A percentile compares a stretch with the other conserved stretches of the same genome.
Conservation (phyloP, 2,113 vertebrate genomes). For the Archocentrus centrarchus region DNA sequence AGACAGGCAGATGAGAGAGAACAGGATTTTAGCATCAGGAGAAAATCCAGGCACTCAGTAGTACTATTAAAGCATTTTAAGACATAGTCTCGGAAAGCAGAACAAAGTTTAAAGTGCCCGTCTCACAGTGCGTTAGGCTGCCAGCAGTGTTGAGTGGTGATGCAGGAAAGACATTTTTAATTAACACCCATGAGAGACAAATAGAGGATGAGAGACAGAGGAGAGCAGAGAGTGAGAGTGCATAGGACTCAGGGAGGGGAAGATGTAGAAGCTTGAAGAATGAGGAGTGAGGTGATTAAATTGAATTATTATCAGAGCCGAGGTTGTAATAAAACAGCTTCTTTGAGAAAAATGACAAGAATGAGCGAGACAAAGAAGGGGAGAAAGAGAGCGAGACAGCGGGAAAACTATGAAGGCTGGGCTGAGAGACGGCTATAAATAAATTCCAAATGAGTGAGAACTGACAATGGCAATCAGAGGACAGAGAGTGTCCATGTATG, state of each 20-base stretch:
- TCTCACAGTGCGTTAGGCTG: constrained; percentile 56
- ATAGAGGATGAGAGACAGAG: constrained; percentile 54
- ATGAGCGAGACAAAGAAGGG: not conserved
- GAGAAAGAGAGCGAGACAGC: not conserved
- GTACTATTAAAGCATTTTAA: constrained; percentile 70
- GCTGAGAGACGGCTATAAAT: constrained; percentile 57
- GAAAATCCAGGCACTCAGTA: constrained; percentile 59
- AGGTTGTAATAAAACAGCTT: constrained; percentile 52
- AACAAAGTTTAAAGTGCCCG: constrained; percentile 56
- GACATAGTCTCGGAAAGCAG: constrained; percentile 52
- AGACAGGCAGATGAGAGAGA: constrained; percentile 66
- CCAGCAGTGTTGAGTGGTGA: constrained; percentile 61
- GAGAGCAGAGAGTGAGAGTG: constrained; percentile 21
- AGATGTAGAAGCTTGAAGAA: constrained; percentile 30
- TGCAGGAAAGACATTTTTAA: constrained; percentile 78
- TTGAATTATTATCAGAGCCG: constrained; percentile 67
- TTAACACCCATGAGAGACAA: constrained; percentile 78
- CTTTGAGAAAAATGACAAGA: constrained; percentile 46
- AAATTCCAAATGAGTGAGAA: constrained; percentile 51
- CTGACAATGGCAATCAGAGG: constrained; percentile 22
- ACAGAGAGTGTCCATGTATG: constrained; percentile 1
- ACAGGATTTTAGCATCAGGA: constrained; percentile 60
- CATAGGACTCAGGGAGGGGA: constrained; percentile 16
- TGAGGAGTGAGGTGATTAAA: constrained; percentile 67
- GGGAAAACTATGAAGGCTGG: not conserved